Evolutionary conservation across 2,797 vertebrate genomes (phyloP).

Genomic region (Scleropages formosus): DNA sequence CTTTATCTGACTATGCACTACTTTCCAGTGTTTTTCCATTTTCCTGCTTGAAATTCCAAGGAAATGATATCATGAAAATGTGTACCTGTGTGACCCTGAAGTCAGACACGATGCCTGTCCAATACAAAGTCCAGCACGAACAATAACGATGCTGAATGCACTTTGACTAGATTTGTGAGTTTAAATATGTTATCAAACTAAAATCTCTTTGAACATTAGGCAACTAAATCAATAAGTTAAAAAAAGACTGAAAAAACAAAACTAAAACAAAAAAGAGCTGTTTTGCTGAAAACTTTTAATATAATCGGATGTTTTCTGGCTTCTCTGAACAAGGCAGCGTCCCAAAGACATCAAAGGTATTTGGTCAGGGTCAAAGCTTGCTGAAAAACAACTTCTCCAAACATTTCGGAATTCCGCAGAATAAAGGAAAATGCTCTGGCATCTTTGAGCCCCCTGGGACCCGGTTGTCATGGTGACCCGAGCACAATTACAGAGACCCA

Average conservation of each 20-base stretch:
- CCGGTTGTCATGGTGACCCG: constrained; percentile 61
- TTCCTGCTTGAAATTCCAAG: constrained; percentile 62
- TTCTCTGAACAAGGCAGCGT: constrained; percentile 54
- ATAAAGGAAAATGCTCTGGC: constrained; percentile 63
- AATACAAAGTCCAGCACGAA: constrained; percentile 43
- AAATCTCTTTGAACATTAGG: constrained; percentile 35
- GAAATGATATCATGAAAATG: constrained; percentile 68
- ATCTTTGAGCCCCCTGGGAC: constrained; percentile 59
- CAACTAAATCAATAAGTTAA: constrained; percentile 43
- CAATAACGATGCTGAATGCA: constrained; percentile 44
- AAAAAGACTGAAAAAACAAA: neutral
- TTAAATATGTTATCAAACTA: constrained; percentile 33
- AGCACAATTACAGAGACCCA: constrained; percentile 64
- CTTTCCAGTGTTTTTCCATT: constrained; percentile 44
- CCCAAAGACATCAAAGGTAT: constrained; percentile 70
- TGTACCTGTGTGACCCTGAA: constrained; percentile 72
- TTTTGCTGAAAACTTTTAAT: constrained; percentile 55
- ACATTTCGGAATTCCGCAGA: constrained; percentile 61
- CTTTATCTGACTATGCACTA: constrained; percentile 2
- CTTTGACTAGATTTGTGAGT: neutral
- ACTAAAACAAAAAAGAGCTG: constrained; percentile 38
- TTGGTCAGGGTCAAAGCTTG: constrained; percentile 65
- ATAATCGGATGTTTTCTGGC: constrained; percentile 57
- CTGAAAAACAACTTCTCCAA: constrained; percentile 57
- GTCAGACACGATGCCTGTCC: constrained; percentile 50